Evolutionary conservation across 2,888 invertebrate genomes (phyloP), one percentile per base, ranked within the genome.

Genomic region (Hyalella azteca): DNA sequence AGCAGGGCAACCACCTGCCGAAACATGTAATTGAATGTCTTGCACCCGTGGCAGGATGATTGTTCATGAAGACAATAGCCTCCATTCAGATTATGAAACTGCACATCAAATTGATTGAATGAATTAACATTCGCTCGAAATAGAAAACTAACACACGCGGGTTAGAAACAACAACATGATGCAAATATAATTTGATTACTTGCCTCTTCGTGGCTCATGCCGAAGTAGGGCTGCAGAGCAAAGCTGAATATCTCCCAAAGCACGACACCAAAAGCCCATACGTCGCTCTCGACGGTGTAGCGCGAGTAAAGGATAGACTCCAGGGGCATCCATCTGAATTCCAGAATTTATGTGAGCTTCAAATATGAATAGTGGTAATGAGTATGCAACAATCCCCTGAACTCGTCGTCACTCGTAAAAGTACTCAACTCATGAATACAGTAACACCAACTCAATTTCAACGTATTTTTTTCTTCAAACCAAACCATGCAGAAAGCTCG

Each of bases 171-270:
- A 11, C 54, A 54, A 22, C 3, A 54, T 22, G 29, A 26, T 54
- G 54, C 3, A 11, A 45, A 2, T 22, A 54, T 54, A 54, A 54
- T 26, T 11, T 26, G 19, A 3, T 7, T 9, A 49, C 97, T 82
- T 45, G 98, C 97, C 90, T 98, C 97, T 88, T 97, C 97, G 87
- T 98, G 97, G 15, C 96, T 96, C 93, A 97, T 94, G 5, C 97
- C 97, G 88, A 95, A 97, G 87, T 98, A 98, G 11, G 98, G 98
- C 88, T 98, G 97, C 83, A 97, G 90, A 36, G 97, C 97, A 89
- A 95, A 97, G 73, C 96, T 95, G 88, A 97, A 97, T 87, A 97
- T 95, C 89, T 98, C 98, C 97, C 97, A 98, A 60, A 97, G 90
- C 87, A 96, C 95, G 26, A 98, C 95, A 78, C 97, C 98, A 89